These are phyloP conservation scores for Epinotia bilunana DNA, from an alignment of 2,888 invertebrate genomes.

Conservation along the genomic window DNA sequence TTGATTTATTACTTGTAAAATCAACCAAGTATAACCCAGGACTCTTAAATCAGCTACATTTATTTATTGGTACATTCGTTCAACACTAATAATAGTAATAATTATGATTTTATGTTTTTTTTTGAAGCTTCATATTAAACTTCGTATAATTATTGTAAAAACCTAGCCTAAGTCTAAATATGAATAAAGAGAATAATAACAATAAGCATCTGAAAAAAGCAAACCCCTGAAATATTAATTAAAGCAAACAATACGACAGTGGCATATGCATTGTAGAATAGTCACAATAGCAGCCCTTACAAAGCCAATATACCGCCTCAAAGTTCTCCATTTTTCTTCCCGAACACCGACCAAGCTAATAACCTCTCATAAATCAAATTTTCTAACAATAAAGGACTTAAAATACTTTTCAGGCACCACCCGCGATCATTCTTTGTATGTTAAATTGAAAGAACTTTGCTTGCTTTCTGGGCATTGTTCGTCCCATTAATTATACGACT, in stretches of 20 bases:
- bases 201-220: too few relatives aligned
- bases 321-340: neutral
- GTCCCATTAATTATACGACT: conserved; percentile 28
- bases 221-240: neutral
- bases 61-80: too few relatives aligned
- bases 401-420: conserved; percentile 32
- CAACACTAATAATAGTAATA: too few relatives aligned
- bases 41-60: too few relatives aligned
- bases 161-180: too few relatives aligned
- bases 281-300: neutral
- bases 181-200: too few relatives aligned
- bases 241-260: neutral
- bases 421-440: conserved; percentile 28
- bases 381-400: conserved; percentile 29
- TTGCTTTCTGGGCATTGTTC: conserved; percentile 35
- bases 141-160: too few relatives aligned
- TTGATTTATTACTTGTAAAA: conserved; percentile 5
- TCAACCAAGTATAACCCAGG: neutral
- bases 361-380: conserved; percentile 38
- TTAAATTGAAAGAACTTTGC: conserved; percentile 41
- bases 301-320: neutral
- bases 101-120: too few relatives aligned
- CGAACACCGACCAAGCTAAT: conserved; percentile 20
- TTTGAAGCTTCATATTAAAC: too few relatives aligned
- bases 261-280: neutral